Evolutionary conservation across 2,888 invertebrate species (phyloP).

Genomic region (Eucera pruinosa): DNA sequence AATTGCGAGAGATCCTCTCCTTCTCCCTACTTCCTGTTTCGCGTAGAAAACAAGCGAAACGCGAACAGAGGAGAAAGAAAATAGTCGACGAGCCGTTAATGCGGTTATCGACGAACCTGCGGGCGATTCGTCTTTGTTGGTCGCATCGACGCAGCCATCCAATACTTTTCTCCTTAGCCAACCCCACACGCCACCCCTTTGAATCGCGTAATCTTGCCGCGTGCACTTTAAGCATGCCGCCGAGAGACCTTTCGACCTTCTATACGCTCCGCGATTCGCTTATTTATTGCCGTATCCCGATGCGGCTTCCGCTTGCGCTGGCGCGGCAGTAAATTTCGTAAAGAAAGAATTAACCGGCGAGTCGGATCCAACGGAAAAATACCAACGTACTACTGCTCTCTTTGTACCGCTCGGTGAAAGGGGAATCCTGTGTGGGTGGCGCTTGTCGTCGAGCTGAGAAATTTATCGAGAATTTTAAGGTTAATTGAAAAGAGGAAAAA

Average conservation of each 20-base stretch:
- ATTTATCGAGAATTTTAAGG: too few species aligned
- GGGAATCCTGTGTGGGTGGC: too few species aligned
- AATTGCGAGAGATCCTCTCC: slow-evolving; percentile 12
- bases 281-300: background rate
- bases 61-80: slow-evolving; percentile 43
- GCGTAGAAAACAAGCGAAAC: slow-evolving; percentile 47
- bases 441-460: too few species aligned
- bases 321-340: background rate
- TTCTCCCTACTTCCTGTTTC: background rate
- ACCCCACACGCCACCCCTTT: background rate
- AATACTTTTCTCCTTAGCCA: background rate
- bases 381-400: background rate
- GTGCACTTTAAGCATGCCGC: slow-evolving; percentile 8
- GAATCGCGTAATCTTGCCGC: slow-evolving; percentile 1
- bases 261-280: background rate
- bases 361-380: background rate
- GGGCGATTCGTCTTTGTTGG: slow-evolving; percentile 56
- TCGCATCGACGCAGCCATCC: background rate
- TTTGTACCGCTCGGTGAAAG: background rate
- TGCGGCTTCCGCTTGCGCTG: background rate
- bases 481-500: too few species aligned
- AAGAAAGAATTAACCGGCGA: background rate
- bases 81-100: slow-evolving; percentile 51
- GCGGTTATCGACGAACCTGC: slow-evolving; percentile 59
- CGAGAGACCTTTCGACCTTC: background rate